phyloP scores from a whole-genome alignment of 2,113 vertebrate genomes.

The Engystomops pustulosus region DNA sequence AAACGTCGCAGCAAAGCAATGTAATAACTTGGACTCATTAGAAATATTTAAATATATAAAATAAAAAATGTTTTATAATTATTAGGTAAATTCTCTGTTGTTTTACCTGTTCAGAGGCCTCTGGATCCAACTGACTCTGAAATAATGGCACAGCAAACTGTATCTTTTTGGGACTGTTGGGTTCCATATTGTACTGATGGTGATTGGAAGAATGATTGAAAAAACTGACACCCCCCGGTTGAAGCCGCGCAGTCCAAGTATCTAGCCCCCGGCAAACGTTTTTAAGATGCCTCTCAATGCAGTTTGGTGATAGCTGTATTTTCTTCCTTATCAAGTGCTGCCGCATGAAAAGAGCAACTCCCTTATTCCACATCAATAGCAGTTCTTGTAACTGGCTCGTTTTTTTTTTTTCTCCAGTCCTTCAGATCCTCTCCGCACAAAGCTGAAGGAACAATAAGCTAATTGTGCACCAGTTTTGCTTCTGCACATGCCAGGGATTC shows the following conservation, averaged over 20 bases:
- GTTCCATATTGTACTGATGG: constrained; percentile 83
- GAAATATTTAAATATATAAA: background rate
- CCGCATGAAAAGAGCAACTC: constrained; percentile 64
- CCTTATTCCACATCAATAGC: constrained; percentile 71
- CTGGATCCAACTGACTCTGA: constrained; percentile 90
- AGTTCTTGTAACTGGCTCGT: constrained; percentile 63
- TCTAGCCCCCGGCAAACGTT: constrained; percentile 65
- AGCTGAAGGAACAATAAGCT: constrained; percentile 77
- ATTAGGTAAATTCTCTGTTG: background rate
- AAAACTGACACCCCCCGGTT: constrained; percentile 57
- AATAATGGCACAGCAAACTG: constrained; percentile 91
- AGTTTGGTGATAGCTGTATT: constrained; percentile 70
- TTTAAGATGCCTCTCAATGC: constrained; percentile 65
- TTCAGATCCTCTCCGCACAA: constrained; percentile 76
- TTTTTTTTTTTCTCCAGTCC: constrained; percentile 61
- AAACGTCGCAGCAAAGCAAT: too few species aligned
- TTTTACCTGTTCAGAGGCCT: constrained; percentile 92
- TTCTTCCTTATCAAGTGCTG: constrained; percentile 68
- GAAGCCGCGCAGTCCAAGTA: constrained; percentile 54
- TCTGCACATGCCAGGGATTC: constrained; percentile 79
- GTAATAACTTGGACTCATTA: too few species aligned
- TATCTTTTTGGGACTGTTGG: constrained; percentile 96
- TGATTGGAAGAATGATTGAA: constrained; percentile 53
- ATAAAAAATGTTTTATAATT: background rate
- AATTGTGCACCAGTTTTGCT: constrained; percentile 75